phyloP scores from a whole-genome alignment of 2,888 invertebrate species.

The Conomelus anceps region DNA sequence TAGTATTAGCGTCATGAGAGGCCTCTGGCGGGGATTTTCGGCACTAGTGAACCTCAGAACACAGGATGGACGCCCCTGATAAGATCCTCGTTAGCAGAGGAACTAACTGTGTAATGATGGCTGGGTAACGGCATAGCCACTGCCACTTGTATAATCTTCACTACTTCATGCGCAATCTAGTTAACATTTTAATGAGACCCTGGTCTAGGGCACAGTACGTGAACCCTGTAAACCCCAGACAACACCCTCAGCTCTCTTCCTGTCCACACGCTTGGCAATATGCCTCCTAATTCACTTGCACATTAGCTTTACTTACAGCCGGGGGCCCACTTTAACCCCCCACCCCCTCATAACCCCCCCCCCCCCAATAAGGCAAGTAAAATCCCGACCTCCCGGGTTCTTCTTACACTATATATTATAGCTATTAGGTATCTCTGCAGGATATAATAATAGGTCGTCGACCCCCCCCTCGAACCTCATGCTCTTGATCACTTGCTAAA shows the following conservation, averaged over 20 bases:
- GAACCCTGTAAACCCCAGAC: neutral
- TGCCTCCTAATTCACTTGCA: neutral
- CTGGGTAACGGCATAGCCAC: neutral
- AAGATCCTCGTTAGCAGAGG: slow-evolving; percentile 5
- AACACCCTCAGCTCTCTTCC: neutral
- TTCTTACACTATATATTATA: too few relatives aligned
- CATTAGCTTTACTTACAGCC: neutral
- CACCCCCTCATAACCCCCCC: too few relatives aligned
- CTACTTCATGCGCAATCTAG: slow-evolving; percentile 11
- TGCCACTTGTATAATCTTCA: neutral
- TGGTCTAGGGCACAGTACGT: neutral
- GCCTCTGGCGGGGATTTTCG: neutral
- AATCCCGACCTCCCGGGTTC: too few relatives aligned
- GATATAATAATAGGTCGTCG: too few relatives aligned
- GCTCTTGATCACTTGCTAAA: too few relatives aligned
- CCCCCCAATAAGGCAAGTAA: too few relatives aligned
- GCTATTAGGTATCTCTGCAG: too few relatives aligned
- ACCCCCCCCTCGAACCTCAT: too few relatives aligned
- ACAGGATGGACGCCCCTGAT: neutral
- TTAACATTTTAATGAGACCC: slow-evolving; percentile 13
- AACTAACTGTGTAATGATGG: slow-evolving; percentile 7
- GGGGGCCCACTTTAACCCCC: too few relatives aligned
- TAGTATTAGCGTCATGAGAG: neutral
- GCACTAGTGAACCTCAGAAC: neutral
- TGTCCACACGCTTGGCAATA: neutral